Evolutionary conservation across 2,888 invertebrate genomes (phyloP).

Genomic region (Oscheius onirici): DNA sequence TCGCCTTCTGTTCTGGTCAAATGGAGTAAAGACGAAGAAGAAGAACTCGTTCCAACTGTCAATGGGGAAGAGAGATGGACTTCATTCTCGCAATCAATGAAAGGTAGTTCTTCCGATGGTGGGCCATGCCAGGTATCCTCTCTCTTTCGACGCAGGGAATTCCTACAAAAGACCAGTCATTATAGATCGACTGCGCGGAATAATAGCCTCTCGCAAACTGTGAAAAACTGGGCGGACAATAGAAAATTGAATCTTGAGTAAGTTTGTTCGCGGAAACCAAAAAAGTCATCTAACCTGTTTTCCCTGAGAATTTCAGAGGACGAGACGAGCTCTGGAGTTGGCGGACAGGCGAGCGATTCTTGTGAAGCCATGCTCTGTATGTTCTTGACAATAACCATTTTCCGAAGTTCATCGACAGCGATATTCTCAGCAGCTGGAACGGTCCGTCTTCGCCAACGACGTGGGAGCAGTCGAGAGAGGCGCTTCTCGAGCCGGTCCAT

Average conservation of each 20-base stretch:
- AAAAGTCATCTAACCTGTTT: conserved; percentile 15
- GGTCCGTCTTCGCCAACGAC: not conserved
- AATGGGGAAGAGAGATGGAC: conserved; percentile 6
- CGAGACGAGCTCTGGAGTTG: not conserved
- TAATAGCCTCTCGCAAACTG: not conserved
- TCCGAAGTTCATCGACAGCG: conserved; percentile 4
- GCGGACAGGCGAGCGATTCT: not conserved
- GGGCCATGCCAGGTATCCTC: conserved; percentile 27
- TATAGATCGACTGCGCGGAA: conserved; percentile 9
- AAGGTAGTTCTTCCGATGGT: not conserved
- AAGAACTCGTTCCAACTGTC: not conserved
- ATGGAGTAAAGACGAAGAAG: conserved; percentile 4
- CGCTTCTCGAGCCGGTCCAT: conserved; percentile 30
- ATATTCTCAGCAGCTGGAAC: not conserved
- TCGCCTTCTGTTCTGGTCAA: conserved; percentile 8
- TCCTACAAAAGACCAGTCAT: not conserved
- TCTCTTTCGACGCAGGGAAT: conserved; percentile 6
- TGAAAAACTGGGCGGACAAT: not conserved
- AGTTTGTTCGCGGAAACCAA: not conserved
- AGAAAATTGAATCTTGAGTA: not conserved
- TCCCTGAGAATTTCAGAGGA: conserved; percentile 4
- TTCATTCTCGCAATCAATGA: conserved; percentile 15
- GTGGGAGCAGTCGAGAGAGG: conserved; percentile 14
- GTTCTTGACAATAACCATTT: conserved; percentile 19
- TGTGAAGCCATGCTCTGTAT: conserved; percentile 1